Evolutionary conservation across 1,140 invertebrate genomes (phyloP).

Genomic region (Charaxes varanes): DNA sequence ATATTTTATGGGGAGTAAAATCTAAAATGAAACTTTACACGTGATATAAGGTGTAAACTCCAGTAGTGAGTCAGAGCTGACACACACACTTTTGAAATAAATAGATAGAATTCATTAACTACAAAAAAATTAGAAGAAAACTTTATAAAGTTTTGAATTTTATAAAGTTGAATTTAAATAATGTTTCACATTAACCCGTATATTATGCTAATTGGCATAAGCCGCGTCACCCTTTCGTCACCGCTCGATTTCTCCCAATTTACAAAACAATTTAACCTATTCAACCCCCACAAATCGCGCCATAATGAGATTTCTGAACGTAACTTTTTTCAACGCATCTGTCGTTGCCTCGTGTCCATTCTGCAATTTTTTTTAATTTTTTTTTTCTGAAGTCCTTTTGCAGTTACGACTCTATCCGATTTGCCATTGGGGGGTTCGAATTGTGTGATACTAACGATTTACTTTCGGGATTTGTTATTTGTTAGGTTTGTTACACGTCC

Average conservation of each 20-base stretch:
- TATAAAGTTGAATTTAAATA: too few relatives aligned
- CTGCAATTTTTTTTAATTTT: conserved; percentile 23
- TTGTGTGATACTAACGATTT: conserved; percentile 41
- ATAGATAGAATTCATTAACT: too few relatives aligned
- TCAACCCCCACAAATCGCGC: conserved; percentile 36
- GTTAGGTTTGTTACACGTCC: conserved; percentile 28
- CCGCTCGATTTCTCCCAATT: conserved; percentile 34
- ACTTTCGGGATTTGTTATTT: conserved; percentile 40
- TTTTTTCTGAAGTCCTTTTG: conserved; percentile 41
- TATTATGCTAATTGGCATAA: conserved; percentile 9
- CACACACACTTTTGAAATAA: too few relatives aligned
- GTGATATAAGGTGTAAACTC: too few relatives aligned
- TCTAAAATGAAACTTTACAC: too few relatives aligned
- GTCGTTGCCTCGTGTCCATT: conserved; percentile 56
- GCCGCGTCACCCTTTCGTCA: conserved; percentile 17
- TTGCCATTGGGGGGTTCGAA: conserved; percentile 53
- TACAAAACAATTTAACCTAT: conserved; percentile 35
- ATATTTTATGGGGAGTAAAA: too few relatives aligned
- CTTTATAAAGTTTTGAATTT: too few relatives aligned
- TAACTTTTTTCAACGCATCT: conserved; percentile 48
- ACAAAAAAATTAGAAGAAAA: too few relatives aligned
- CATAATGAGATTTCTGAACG: conserved; percentile 43
- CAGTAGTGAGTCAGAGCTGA: too few relatives aligned
- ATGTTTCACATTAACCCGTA: conserved; percentile 8
- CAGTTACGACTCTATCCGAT: conserved; percentile 49